Base-by-base conservation (phyloP, 2,113 vertebrate species). In the Syrrhaptes paradoxus region DNA sequence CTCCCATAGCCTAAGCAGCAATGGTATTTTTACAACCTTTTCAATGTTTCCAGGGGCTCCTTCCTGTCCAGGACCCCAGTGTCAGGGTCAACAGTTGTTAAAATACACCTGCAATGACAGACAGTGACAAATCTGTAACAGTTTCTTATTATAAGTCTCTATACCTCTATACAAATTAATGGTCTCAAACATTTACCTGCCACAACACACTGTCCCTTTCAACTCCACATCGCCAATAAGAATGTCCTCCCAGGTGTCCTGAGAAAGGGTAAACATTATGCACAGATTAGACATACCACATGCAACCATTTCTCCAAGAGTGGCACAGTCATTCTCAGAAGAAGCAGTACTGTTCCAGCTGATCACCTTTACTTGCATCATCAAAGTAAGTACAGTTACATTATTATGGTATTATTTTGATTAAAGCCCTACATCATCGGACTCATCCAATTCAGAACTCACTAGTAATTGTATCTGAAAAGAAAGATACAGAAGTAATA, bases 201-300 rank as follows among this genome's bases (percentile, higher is more conserved):
- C 97, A 96, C 99, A 99, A n/a, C 98, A 97, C 97, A 99, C 97
- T 0, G 98, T 96, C 67, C 98, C 98, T 79, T 98, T 98, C 94
- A 99, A 80, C 63, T 98, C 97, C 48, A 98, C 98, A 8, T 88
- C 87, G 18, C 99, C 99, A 96, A 99, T 99, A 81, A 98, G 96
- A 82, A 99, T 80, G 29, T 99, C 98, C 36, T 99, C 98, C 99
- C 99, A 99, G 19, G 98, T 98, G 59, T 99, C 99, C 99, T 99
- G 81, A 87, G 36, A 54, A 59, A 89, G 91, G 45, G 55, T 22
- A 82, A 80, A 87, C 4, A 52, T 93, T 34, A 63, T 6, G 19
- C 65, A 80, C 31, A 76, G 13, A 26, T 92, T 49, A 92, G 65
- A 57, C 52, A n/a, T 7, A 62, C 13, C 34, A 78, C 21, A 36